Base-by-base conservation (phyloP, 2,113 vertebrate species). In the Eidolon helvum region DNA sequence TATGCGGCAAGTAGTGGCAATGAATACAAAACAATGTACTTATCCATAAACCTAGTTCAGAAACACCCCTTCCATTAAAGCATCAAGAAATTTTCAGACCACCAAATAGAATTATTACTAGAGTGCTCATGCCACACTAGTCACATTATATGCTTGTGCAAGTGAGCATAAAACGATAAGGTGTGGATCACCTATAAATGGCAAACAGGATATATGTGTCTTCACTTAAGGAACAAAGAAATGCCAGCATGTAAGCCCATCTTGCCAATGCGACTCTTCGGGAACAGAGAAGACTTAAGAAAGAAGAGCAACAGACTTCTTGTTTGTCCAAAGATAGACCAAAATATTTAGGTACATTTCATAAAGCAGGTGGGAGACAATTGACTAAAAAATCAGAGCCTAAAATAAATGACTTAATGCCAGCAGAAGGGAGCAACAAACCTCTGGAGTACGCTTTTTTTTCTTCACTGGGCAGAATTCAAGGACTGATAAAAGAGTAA, bases 61-160 rank as follows among this genome's bases (percentile, higher is more conserved):
- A 97, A 97, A 92, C 80, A 48, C 40, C 48, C 35, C 2, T 63
- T 97, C 77, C 92, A 80, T 82, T 90, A 87, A 95, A 96, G 91
- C 84, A 84, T 86, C 92, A 66, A 77, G 96, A 96, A 72, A 33
- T 92, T 97, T 93, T 97, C 94, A 84, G 96, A 66, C n/a, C 89
- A 95, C 72, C 87, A 88, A 85, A 78, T 16, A 77, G 59, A 97
- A 97, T 96, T 80, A 93, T 92, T 94, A 50, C 55, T 83, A 68
- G 0, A 57, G 77, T 11, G 85, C 93, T 96, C 43, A 78, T n/a
- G 55, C 65, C 90, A 93, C 48, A 96, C 66, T n/a, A 87, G 43
- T 86, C 97, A 89, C 43, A 80, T 88, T 94, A 94, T 28, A 65
- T 83, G 61, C 83, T 97, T 96, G 24, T 87, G 96, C 93, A 94